Base-by-base conservation (phyloP, 1,140 invertebrate species). In the Aphelinus certus region DNA sequence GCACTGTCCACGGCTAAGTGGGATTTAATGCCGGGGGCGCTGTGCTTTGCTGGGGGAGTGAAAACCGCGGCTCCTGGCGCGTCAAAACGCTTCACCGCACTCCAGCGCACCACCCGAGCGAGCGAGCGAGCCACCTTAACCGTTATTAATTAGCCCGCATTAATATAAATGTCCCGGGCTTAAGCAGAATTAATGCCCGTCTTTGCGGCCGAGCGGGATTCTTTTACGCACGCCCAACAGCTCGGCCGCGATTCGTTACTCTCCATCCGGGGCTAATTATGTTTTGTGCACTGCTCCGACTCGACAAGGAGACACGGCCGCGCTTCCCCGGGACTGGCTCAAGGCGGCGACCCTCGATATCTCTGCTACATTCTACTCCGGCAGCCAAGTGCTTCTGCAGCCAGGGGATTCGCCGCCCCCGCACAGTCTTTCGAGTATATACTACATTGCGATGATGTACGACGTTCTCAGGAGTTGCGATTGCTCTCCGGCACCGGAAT, bases 71-170 rank as follows among this genome's bases (percentile, higher is more conserved):
- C 26, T 26, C 26, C 45, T 51, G 48, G 55, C 71, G 56, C 57
- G 53, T 71, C 71, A 76, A 79, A 71, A 68, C 64, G 71, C 46
- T 71, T 71, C 74, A 80, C 78, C 69, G 64, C 69, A 60, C 64
- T 63, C 76, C 58, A 73, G 73, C 74, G 77, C 75, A 78, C 77
- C 51, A 4, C 9, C 51, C 51, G 51, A 6, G 9, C 51, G 51
- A 53, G 51, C 51, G 4, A 6, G 4, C 51, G 51, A 6, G 9
- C 51, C 4, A 53, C 4, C 51, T 84, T 83, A 84, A 83, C 80
- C 80, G 77, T 82, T 84, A 85, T 84, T 84, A 85, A 85, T 85
- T 81, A 83, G 75, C 64, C n/a, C 73, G 79, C 80, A 83, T 85
- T 84, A 84, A 83, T 83, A 81, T 82, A 83, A 85, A 82, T 82